Conservation (phyloP, 23 tunicate genomes). For the Trididemnum clinides region DNA sequence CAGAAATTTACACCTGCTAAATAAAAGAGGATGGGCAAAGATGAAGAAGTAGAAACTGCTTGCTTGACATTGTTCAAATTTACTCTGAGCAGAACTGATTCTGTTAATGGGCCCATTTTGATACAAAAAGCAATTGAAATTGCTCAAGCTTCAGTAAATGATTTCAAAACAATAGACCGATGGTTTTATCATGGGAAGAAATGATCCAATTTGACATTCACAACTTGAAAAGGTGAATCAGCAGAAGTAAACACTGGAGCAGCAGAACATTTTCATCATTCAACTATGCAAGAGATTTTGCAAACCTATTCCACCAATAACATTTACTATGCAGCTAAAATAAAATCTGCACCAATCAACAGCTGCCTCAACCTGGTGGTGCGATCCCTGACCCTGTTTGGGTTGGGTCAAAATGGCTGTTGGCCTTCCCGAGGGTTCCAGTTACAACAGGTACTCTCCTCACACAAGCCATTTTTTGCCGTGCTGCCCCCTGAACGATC, state of each 20-base stretch:
- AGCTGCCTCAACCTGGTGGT: too few relatives aligned
- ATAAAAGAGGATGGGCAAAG: neutral
- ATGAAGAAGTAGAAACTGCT: neutral
- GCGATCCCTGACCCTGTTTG: too few relatives aligned
- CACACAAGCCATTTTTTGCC: too few relatives aligned
- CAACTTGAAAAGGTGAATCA: neutral
- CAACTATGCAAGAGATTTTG: neutral
- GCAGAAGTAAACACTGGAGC: neutral
- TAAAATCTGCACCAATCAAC: too few relatives aligned
- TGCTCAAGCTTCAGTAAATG: conserved; percentile 8
- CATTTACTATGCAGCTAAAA: neutral
- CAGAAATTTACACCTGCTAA: neutral
- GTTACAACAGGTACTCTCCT: too few relatives aligned
- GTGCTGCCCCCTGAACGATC: too few relatives aligned
- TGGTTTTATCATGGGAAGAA: conserved; percentile 2
- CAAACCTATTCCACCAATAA: neutral
- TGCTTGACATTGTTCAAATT: neutral
- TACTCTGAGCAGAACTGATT: neutral
- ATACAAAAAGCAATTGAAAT: conserved; percentile 2
- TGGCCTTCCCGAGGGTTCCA: too few relatives aligned
- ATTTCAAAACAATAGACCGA: neutral
- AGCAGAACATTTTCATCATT: conserved; percentile 1
- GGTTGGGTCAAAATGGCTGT: too few relatives aligned
- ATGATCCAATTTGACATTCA: neutral
- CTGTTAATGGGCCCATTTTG: neutral